Percentiles rank a stretch among this genome's conserved stretches.
phyloP scores from a whole-genome alignment of 2,888 invertebrate species.

The Drosophila kuntzei region DNA sequence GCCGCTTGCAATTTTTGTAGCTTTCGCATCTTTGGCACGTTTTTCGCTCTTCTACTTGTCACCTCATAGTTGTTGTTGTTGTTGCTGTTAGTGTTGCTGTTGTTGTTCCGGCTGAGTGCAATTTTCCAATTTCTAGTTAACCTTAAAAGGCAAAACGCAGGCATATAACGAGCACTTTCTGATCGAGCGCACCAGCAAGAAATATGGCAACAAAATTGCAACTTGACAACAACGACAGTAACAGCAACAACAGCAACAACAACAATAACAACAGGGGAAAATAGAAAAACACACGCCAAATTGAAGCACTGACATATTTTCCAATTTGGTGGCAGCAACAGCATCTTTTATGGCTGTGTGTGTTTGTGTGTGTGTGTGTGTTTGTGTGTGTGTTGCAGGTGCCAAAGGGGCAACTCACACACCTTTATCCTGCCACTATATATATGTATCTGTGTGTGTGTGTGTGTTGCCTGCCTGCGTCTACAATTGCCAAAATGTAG shows the following conservation, averaged over 20 bases:
- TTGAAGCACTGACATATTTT: constrained; percentile 76
- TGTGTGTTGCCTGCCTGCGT: constrained; percentile 28
- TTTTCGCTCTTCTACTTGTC: constrained; percentile 42
- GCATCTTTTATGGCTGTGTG: constrained; percentile 9
- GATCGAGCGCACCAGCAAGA: constrained; percentile 41
- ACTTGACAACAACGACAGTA: constrained; percentile 23
- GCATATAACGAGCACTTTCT: constrained; percentile 53
- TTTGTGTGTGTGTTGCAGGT: constrained; percentile 5
- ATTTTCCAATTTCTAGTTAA: constrained; percentile 77
- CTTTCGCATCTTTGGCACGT: constrained; percentile 67
- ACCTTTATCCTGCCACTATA: constrained; percentile 16
- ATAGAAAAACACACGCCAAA: constrained; percentile 51
- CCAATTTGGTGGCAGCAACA: constrained; percentile 65
- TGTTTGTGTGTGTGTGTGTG: not conserved
- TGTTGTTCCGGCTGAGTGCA: constrained; percentile 54
- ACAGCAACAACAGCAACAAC: constrained; percentile 23
- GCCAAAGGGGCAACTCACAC: constrained; percentile 12
- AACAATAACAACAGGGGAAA: constrained; percentile 9
- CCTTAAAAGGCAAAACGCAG: constrained; percentile 58
- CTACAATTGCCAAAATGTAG: constrained; percentile 49
- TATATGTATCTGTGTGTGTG: constrained; percentile 1
- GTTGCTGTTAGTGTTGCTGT: not conserved
- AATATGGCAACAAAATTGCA: constrained; percentile 69
- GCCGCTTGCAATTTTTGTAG: constrained; percentile 35
- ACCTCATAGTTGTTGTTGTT: constrained; percentile 1